Base-by-base conservation (phyloP, 1,140 invertebrate species). In the Drosophila chauvacae region DNA sequence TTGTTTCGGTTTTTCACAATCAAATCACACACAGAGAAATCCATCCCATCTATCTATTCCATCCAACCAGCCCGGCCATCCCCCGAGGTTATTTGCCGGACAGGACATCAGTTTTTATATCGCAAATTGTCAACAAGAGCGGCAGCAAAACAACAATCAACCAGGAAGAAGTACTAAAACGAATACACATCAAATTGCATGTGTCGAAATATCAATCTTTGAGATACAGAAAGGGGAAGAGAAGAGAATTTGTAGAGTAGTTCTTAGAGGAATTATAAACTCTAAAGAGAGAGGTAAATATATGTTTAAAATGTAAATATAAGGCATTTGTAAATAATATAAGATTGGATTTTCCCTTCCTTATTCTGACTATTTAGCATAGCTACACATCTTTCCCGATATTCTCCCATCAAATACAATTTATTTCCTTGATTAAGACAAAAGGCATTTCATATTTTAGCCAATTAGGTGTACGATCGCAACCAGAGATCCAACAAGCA, bases 381-480 rank as follows among this genome's bases (percentile, higher is more conserved):
- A 9, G 1, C 18, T 14, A 18, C 23, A 23, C 16, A 42, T 47
- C 42, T 44, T 35, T 10, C n/a, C 30, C 5, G 16, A 18, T 5
- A 1, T 16, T 2, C 37, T 55, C 9, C 42, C 41, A 37, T 39
- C 4, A 39, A 20, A 7, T 14, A 39, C 64, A 59, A 90, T 87
- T 77, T 74, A 84, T 87, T 61, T 50, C 47, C 37, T 11, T 48
- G 62, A 82, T 87, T 65, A 69, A 77, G 68, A 30, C 75, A 48
- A 78, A 69, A 66, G 65, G 65, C 85, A 58, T 80, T 87, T 84
- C 85, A 90, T 87, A 87, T 84, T 87, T 87, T 55, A 84, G 80
- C 77, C 85, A 87, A 87, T 87, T 87, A 88, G 77, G 45, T 42
- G 47, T 74, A 66, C 83, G 64, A 83, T 72, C 69, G 59, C 65